Evolutionary conservation across 2,797 vertebrate genomes (phyloP).

Genomic region (Muraenolepis orangiensis): DNA sequence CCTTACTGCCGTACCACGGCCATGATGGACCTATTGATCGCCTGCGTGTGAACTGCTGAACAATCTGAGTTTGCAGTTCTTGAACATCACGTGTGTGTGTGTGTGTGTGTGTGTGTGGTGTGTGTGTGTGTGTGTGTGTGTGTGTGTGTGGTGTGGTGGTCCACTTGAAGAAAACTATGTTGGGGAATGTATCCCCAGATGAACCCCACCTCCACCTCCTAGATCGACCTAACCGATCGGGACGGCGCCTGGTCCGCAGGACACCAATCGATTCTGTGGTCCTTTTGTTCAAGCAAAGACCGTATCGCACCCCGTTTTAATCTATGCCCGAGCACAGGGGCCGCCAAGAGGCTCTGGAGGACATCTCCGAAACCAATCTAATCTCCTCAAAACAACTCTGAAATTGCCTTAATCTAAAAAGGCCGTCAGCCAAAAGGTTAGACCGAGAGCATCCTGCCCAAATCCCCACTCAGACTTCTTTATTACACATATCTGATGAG

Average conservation of each 20-base stretch:
- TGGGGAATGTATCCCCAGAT: not conserved
- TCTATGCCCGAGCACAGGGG: constrained; percentile 34
- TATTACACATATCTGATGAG: not conserved
- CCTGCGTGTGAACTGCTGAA: constrained; percentile 52
- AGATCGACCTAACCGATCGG: not conserved
- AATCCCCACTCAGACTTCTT: not conserved
- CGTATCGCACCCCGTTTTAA: constrained; percentile 31
- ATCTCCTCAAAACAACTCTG: constrained; percentile 41
- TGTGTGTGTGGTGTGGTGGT: not conserved
- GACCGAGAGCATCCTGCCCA: not conserved
- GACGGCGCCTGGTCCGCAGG: not conserved
- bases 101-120: not conserved
- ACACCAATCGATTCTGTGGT: not conserved
- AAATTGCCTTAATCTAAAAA: constrained; percentile 46
- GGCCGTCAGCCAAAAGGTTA: constrained; percentile 36
- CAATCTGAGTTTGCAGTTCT: constrained; percentile 36
- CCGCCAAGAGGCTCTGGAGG: constrained; percentile 32
- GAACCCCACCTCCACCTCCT: not conserved
- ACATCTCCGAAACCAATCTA: constrained; percentile 57
- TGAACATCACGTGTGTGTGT: not conserved
- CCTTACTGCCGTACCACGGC: constrained; percentile 66
- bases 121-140: not conserved
- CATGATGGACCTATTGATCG: constrained; percentile 68
- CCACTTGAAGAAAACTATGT: not conserved
- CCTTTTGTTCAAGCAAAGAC: constrained; percentile 17